Percentiles rank a stretch among this genome's conserved stretches.
Evolutionary conservation across 2,888 invertebrate species (phyloP).

Genomic region (Metellina segmentata): DNA sequence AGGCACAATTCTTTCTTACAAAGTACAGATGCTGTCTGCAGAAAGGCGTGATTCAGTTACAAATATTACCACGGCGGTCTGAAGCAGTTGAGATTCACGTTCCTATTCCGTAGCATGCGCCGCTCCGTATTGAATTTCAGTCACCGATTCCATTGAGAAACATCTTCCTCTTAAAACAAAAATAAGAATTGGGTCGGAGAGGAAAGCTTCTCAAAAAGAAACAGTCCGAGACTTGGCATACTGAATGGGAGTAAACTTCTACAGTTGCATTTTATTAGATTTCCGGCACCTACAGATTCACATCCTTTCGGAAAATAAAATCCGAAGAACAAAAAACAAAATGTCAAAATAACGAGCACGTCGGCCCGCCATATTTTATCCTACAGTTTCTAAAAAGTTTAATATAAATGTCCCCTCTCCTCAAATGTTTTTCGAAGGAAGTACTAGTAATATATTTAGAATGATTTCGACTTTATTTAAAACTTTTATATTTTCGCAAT

Average conservation of each 20-base stretch:
- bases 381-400: conserved; percentile 26
- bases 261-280: conserved; percentile 54
- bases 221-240: not conserved
- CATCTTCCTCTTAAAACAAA: conserved; percentile 9
- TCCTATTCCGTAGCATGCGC: conserved; percentile 1
- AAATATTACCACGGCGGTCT: not conserved
- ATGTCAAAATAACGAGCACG: conserved; percentile 26
- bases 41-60: not conserved
- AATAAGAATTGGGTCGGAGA: not conserved
- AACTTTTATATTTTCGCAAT: not conserved
- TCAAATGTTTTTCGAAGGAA: not conserved
- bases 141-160: conserved; percentile 7
- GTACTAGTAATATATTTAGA: conserved; percentile 34
- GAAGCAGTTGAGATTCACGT: not conserved
- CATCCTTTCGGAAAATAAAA: conserved; percentile 19
- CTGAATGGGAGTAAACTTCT: conserved; percentile 33
- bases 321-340: not conserved
- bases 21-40: too few species aligned
- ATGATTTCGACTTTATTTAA: conserved; percentile 33
- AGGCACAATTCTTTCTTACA: too few species aligned
- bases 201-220: conserved; percentile 10
- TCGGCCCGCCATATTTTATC: conserved; percentile 8
- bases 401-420: conserved; percentile 31
- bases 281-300: conserved; percentile 41
- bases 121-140: conserved; percentile 3